Evolutionary conservation across 1,140 invertebrate genomes (phyloP).

Genomic region (Atopsyche davidsoni): DNA sequence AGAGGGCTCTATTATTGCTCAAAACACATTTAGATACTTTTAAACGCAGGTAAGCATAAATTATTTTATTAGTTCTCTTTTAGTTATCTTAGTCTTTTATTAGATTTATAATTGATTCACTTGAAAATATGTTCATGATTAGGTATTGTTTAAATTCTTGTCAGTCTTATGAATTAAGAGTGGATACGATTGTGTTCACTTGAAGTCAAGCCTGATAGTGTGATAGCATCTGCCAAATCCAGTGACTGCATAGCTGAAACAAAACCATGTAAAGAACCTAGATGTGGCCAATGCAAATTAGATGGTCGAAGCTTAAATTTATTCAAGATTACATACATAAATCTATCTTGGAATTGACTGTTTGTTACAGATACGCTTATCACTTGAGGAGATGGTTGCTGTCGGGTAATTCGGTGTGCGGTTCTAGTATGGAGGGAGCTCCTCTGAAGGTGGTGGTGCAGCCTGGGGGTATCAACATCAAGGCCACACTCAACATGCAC

Average conservation of each 20-base stretch:
- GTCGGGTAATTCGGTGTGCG: constrained; percentile 53
- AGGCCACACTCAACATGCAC: constrained; percentile 68
- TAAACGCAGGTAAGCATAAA: constrained; percentile 58
- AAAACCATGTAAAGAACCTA: no score
- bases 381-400: constrained; percentile 80
- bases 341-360: no score
- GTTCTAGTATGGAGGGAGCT: constrained; percentile 37
- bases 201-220: no score
- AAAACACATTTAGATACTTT: constrained; percentile 92
- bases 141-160: no score
- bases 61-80: constrained; percentile 18
- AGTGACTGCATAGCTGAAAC: no score
- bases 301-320: background rate
- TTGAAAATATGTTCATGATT: no score
- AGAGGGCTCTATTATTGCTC: constrained; percentile 77
- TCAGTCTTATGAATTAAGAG: no score
- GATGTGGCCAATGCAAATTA: no score
- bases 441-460: constrained; percentile 73
- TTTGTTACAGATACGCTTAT: constrained; percentile 65
- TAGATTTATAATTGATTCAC: no score
- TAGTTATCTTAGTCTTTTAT: no score
- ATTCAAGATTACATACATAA: background rate
- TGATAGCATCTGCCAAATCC: no score
- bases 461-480: constrained; percentile 76
- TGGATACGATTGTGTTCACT: no score